Base-by-base conservation (phyloP, 2,888 invertebrate species). In the Spisula solida region DNA sequence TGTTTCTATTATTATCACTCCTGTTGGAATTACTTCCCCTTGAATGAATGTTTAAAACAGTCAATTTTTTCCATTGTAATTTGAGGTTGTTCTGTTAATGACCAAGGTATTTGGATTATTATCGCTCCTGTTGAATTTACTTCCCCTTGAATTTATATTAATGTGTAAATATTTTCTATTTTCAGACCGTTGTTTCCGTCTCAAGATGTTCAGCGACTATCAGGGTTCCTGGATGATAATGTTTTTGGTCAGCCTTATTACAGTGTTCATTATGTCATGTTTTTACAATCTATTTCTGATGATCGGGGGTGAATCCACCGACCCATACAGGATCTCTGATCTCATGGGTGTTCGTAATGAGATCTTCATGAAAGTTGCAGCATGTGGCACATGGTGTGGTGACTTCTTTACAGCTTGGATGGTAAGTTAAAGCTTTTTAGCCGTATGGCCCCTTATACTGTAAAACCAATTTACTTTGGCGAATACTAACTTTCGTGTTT, bases 341-440 rank as follows among this genome's bases (percentile, higher is more conserved):
- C 95, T 96, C 29, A 97, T 97, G 97, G 97, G 97, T 34, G 95
- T 97, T 51, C 96, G 96, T 5, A 97, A 97, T 93, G 96, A 97
- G 34, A 95, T 94, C 88, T 96, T 97, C 93, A 97, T 97, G 97
- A 97, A 97, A 94, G 97, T 96, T 16, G 97, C 97, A 12, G 97
- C 97, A 4, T 97, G 97, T 91, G 97, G 97, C 20, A 97, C 97
- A 0, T 97, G 97, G 97, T 96, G 97, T 90, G 97, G 97, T 0
- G 97, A 97, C 92, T 96, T 97, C 92, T 96, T 97, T 93, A 97
- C 97, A 1, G 97, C 97, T 41, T 97, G 97, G 95, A 97, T 97
- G 96, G 96, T 96, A 87, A 92, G 94, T 90, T 29, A 18, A 20
- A 56, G 0, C 1, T 20, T 20, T 18, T 18, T 18, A 55, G 20